These are phyloP conservation scores for Anas platyrhynchos DNA, from an alignment of 2,113 vertebrate genomes.

Conservation along the genomic window DNA sequence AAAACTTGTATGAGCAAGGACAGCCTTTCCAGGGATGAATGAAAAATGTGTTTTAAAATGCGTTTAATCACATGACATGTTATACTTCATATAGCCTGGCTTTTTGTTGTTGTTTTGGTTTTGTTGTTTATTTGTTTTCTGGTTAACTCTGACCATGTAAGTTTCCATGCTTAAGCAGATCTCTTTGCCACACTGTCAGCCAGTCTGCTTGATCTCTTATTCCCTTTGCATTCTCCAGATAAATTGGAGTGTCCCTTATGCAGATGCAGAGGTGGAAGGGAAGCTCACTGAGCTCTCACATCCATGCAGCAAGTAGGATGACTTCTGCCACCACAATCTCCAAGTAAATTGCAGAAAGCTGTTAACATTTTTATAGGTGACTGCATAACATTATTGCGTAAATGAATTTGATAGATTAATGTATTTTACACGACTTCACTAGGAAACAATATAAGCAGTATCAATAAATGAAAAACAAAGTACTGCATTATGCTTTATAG, in stretches of 20 bases:
- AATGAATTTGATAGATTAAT: conserved; percentile 29
- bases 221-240: neutral
- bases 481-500: neutral
- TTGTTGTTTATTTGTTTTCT: neutral
- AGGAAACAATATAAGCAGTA: neutral
- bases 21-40: neutral
- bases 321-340: neutral
- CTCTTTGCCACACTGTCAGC: neutral
- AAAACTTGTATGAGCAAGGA: neutral
- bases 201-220: neutral
- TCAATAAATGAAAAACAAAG: conserved; percentile 18
- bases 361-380: conserved; percentile 33
- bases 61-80: neutral
- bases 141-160: neutral
- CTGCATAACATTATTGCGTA: neutral
- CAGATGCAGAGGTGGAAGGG: neutral
- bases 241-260: neutral
- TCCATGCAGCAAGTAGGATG: neutral
- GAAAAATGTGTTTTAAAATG: neutral
- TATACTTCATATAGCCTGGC: neutral
- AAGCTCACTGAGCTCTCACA: neutral
- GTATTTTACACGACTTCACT: neutral
- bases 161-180: neutral
- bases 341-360: conserved; percentile 10
- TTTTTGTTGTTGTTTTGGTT: neutral